Conservation (phyloP, 2,888 invertebrate genomes). For the Eulithis prunata region DNA sequence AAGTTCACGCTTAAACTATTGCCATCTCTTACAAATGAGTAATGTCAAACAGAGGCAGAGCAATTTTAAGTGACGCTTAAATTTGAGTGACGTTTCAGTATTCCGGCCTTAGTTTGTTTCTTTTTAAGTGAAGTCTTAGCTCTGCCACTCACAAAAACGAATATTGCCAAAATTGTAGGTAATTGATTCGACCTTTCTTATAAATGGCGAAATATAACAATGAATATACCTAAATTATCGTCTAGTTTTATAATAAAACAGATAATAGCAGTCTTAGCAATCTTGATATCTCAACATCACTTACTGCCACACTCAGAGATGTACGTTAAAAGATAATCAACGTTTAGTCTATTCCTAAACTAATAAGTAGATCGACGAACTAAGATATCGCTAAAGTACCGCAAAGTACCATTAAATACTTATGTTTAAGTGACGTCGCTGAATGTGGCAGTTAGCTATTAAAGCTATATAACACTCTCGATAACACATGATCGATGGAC, state of each 20-base stretch:
- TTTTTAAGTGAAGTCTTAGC: too few species aligned
- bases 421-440: too few species aligned
- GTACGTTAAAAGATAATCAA: not conserved
- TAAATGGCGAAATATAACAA: constrained; percentile 16
- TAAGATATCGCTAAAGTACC: too few species aligned
- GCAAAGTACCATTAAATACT: too few species aligned
- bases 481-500: constrained; percentile 35
- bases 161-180: constrained; percentile 2
- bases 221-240: constrained; percentile 19
- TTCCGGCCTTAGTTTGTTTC: too few species aligned
- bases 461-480: constrained; percentile 29
- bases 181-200: not conserved
- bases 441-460: not conserved
- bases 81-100: too few species aligned
- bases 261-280: constrained; percentile 20
- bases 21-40: too few species aligned
- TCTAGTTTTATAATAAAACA: constrained; percentile 23
- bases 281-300: constrained; percentile 23
- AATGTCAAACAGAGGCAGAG: too few species aligned
- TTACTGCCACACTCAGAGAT: not conserved
- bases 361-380: too few species aligned
- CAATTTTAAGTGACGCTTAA: too few species aligned
- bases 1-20: too few species aligned
- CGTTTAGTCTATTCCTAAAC: too few species aligned
- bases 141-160: not conserved